Percentiles rank a stretch among this genome's conserved stretches.
Conservation (phyloP, 1,140 invertebrate species). For the Apocrypta bakeri region DNA sequence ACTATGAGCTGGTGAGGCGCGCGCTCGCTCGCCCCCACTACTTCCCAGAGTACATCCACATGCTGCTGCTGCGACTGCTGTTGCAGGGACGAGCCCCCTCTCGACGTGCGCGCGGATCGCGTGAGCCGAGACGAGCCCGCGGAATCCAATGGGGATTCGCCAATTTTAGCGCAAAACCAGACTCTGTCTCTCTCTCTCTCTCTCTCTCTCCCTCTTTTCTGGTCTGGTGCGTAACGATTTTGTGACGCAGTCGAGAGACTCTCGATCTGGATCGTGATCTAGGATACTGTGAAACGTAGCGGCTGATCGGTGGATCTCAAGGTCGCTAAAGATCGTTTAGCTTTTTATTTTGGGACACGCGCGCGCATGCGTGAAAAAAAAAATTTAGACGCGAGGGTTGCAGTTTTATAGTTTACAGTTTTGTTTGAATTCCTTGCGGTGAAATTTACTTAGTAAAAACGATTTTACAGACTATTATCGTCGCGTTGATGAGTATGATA, state of each 20-base stretch:
- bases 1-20: not conserved
- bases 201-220: not conserved
- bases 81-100: conserved; percentile 16
- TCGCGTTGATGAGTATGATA: too few relatives aligned
- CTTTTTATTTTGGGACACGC: not conserved
- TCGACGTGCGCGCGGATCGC: conserved; percentile 18
- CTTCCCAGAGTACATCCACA: not conserved
- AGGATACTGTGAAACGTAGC: not conserved
- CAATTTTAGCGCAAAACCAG: conserved; percentile 21
- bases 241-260: not conserved
- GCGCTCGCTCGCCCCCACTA: conserved; percentile 7
- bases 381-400: too few relatives aligned
- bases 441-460: too few relatives aligned
- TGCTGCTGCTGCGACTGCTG: not conserved
- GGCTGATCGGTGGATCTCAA: not conserved
- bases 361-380: too few relatives aligned
- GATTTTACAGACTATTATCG: too few relatives aligned
- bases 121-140: conserved; percentile 33
- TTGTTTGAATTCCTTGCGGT: too few relatives aligned
- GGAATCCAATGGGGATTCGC: conserved; percentile 2
- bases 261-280: not conserved
- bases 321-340: not conserved
- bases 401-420: too few relatives aligned
- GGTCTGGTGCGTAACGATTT: not conserved
- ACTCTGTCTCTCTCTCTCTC: not conserved